These are phyloP conservation scores for Thysanoteuthis rhombus DNA, from an alignment of 2,888 invertebrate species.

Conservation along the genomic window DNA sequence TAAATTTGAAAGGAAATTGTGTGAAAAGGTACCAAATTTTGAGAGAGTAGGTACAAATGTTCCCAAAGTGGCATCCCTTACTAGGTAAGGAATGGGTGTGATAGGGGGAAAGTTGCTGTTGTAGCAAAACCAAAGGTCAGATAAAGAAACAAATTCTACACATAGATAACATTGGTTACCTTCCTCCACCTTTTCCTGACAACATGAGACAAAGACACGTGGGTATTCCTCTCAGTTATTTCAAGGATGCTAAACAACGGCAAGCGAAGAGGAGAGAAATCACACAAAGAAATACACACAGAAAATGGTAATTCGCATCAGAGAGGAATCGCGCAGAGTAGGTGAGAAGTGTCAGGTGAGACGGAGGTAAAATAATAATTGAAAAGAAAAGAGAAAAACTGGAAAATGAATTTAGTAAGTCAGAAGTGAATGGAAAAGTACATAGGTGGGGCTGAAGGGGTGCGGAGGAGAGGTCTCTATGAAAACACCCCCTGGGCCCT, in stretches of 20 bases:
- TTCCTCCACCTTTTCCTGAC: not conserved
- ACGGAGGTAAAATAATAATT: too few relatives aligned
- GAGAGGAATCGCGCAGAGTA: not conserved
- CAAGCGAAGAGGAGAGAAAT: not conserved
- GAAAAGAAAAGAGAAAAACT: not conserved
- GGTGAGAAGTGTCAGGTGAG: not conserved
- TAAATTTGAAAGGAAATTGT: too few relatives aligned
- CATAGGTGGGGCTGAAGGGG: too few relatives aligned
- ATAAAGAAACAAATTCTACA: not conserved
- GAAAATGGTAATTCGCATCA: not conserved
- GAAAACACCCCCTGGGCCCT: too few relatives aligned
- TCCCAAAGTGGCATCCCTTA: too few relatives aligned
- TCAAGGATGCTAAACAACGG: not conserved
- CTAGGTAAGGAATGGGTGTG: not conserved
- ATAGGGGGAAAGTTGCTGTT: too few relatives aligned
- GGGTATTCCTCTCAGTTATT: not conserved
- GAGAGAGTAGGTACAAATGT: too few relatives aligned
- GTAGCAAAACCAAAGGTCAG: not conserved
- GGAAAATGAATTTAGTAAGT: not conserved
- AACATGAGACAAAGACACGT: not conserved
- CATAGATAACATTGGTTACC: not conserved
- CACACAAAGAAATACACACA: not conserved
- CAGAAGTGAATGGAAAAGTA: not conserved
- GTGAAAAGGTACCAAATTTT: too few relatives aligned
- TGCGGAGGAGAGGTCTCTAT: too few relatives aligned